Evolutionary conservation across 1,140 invertebrate species (phyloP).

Genomic region (Drosophila jambulina): DNA sequence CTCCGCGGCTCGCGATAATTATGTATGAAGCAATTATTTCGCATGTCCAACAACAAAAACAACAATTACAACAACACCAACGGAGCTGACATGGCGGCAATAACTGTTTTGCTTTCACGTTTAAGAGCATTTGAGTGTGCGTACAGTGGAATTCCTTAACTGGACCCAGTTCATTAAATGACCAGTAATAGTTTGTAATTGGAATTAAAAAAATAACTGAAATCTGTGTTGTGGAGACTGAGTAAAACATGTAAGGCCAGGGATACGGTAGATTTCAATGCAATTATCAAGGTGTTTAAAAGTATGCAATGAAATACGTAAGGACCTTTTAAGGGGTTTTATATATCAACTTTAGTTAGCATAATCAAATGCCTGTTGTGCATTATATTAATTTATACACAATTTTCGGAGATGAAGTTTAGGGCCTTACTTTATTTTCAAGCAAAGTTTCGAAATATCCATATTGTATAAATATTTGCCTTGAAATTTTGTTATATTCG

Average conservation of each 20-base stretch:
- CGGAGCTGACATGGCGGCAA: slow-evolving; percentile 41
- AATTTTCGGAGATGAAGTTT: too few relatives aligned
- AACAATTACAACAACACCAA: slow-evolving; percentile 47
- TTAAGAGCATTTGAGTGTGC: slow-evolving; percentile 48
- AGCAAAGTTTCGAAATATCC: too few relatives aligned
- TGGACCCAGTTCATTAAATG: background rate
- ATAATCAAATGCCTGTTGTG: too few relatives aligned
- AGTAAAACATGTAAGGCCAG: background rate
- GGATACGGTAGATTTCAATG: background rate
- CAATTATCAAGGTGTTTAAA: background rate
- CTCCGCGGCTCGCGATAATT: slow-evolving; percentile 63
- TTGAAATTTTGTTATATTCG: too few relatives aligned
- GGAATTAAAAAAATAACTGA: background rate
- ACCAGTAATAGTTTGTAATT: slow-evolving; percentile 1
- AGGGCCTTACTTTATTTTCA: too few relatives aligned
- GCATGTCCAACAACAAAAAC: slow-evolving; percentile 59
- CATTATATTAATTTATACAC: too few relatives aligned
- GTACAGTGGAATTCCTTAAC: slow-evolving; percentile 9
- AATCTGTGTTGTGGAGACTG: background rate
- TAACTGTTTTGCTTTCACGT: slow-evolving; percentile 63
- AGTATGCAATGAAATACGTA: background rate
- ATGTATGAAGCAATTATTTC: slow-evolving; percentile 82
- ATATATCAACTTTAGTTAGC: background rate
- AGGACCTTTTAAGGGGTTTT: background rate
- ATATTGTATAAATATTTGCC: too few relatives aligned